Evolutionary conservation across 2,797 vertebrate genomes (phyloP).

Genomic region (Falco berigora): DNA sequence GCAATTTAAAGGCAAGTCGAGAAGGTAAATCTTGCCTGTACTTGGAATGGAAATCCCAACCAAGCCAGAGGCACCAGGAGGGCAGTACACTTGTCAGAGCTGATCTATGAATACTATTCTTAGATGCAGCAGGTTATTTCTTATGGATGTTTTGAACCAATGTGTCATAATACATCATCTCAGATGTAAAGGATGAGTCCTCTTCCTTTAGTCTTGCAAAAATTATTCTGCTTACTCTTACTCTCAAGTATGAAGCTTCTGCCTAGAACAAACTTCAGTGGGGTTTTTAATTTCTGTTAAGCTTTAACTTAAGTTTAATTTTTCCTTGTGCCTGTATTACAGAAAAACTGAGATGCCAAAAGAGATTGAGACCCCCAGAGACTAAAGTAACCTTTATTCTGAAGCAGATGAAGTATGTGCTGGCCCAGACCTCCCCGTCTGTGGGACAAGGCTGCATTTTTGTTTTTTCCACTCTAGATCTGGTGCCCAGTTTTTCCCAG

Average conservation of each 20-base stretch:
- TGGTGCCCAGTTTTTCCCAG: not conserved
- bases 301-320: not conserved
- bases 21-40: not conserved
- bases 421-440: not conserved
- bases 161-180: constrained; percentile 18
- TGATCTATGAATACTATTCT: constrained; percentile 14
- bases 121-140: constrained; percentile 8
- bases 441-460: not conserved
- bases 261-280: not conserved
- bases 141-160: constrained; percentile 21
- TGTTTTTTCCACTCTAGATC: not conserved
- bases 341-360: not conserved
- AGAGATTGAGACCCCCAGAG: not conserved
- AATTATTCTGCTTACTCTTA: not conserved
- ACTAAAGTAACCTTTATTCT: not conserved
- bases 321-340: not conserved
- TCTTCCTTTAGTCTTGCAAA: not conserved
- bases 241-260: not conserved
- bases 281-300: not conserved
- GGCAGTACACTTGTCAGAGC: not conserved
- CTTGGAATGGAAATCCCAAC: not conserved
- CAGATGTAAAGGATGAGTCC: not conserved
- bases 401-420: not conserved
- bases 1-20: not conserved
- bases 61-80: not conserved